Conservation (phyloP, 1,140 invertebrate genomes). For the Heliconius hermathena region DNA sequence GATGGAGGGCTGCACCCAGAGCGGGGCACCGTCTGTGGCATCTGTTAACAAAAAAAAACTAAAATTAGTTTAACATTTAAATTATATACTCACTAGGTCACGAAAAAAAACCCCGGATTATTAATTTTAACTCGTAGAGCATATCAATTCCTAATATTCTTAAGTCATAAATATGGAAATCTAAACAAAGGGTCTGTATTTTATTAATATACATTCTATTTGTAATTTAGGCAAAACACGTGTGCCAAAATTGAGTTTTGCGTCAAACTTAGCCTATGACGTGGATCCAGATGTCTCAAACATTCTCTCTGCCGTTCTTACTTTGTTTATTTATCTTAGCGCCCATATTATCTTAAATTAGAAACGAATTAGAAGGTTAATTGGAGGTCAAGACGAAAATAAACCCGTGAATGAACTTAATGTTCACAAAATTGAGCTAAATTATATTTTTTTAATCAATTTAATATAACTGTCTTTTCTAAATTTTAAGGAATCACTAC, state of each 20-base stretch:
- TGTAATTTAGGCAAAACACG: not conserved
- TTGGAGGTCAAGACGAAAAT: slow-evolving; percentile 1
- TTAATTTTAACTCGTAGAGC: too few species aligned
- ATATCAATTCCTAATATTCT: too few species aligned
- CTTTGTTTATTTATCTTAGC: slow-evolving; percentile 59
- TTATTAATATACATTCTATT: not conserved
- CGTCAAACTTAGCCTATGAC: slow-evolving; percentile 46
- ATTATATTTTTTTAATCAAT: not conserved
- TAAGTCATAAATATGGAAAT: not conserved
- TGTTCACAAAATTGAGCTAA: not conserved
- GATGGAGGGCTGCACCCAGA: slow-evolving; percentile 88
- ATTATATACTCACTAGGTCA: not conserved
- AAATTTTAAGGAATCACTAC: slow-evolving; percentile 30
- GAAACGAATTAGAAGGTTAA: slow-evolving; percentile 33
- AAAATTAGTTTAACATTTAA: not conserved
- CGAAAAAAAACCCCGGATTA: too few species aligned
- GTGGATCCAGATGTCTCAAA: slow-evolving; percentile 60
- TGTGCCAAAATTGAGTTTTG: slow-evolving; percentile 22
- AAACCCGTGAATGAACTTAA: not conserved
- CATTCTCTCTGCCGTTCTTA: slow-evolving; percentile 50
- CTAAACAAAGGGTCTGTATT: not conserved
- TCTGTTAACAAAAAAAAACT: slow-evolving; percentile 83
- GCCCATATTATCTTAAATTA: slow-evolving; percentile 55
- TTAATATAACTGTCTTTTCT: not conserved
- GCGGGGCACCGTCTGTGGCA: slow-evolving; percentile 91